Conservation (phyloP, 2,888 invertebrate genomes). For the Lithophane semibrunnea region DNA sequence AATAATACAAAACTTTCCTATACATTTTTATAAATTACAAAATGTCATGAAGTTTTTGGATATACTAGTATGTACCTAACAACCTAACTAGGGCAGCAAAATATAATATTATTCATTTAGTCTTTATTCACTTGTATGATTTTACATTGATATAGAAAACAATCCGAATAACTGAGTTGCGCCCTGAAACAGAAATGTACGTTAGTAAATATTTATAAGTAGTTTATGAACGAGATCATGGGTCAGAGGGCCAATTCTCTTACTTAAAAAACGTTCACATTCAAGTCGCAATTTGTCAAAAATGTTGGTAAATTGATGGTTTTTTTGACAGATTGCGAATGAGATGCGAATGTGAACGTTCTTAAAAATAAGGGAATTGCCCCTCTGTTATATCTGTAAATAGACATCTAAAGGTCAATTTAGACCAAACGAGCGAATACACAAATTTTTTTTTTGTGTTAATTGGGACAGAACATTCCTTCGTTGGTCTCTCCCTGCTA, state of each 20-base stretch:
- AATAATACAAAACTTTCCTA: slow-evolving; percentile 83
- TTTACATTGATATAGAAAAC: slow-evolving; percentile 71
- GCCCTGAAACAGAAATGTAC: slow-evolving; percentile 66
- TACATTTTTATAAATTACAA: slow-evolving; percentile 84
- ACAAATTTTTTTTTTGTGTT: too few species aligned
- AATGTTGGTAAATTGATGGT: too few species aligned
- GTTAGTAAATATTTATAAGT: slow-evolving; percentile 19
- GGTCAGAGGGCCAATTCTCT: too few species aligned
- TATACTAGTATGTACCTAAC: slow-evolving; percentile 75
- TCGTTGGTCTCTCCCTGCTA: too few species aligned
- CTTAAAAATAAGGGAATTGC: too few species aligned
- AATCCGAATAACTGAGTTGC: slow-evolving; percentile 63
- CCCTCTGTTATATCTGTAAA: background rate
- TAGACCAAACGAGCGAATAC: too few species aligned
- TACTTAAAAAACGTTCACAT: too few species aligned
- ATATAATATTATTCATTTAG: slow-evolving; percentile 75
- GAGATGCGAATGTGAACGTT: too few species aligned
- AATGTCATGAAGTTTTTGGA: slow-evolving; percentile 77
- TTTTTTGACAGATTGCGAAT: too few species aligned
- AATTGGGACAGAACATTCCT: too few species aligned
- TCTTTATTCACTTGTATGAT: slow-evolving; percentile 85
- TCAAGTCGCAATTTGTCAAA: too few species aligned
- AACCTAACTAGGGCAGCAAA: slow-evolving; percentile 78
- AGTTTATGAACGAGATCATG: background rate
- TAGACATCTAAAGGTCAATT: background rate